phyloP scores from a whole-genome alignment of 2,113 vertebrate species.

The Salvator merianae region DNA sequence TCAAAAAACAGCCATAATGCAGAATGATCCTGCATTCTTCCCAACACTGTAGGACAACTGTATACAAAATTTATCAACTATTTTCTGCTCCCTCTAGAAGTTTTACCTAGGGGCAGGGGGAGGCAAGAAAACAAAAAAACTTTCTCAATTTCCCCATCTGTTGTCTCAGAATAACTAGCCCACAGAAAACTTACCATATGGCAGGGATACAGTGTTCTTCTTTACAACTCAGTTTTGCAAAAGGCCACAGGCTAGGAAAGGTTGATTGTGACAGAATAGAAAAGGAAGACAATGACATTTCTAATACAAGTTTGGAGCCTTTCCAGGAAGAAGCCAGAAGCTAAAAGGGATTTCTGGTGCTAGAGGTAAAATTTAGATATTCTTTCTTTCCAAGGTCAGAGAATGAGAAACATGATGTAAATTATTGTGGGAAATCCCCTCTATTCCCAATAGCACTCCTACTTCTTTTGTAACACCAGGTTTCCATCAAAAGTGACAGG shows the following conservation, averaged over 20 bases:
- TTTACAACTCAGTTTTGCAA: background rate
- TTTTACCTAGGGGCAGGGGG: background rate
- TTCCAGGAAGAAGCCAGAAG: background rate
- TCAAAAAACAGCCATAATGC: background rate
- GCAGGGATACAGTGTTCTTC: background rate
- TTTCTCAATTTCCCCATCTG: background rate
- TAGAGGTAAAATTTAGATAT: background rate
- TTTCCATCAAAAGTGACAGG: background rate
- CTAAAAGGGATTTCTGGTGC: background rate
- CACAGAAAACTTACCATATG: background rate
- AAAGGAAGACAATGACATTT: background rate
- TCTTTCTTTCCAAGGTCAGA: conserved; percentile 1
- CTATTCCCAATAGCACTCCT: background rate
- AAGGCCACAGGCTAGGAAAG: background rate
- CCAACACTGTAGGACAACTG: background rate
- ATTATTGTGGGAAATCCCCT: background rate
- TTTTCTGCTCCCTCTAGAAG: background rate
- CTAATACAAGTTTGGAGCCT: background rate
- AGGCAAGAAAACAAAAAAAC: no score
- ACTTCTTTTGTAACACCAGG: background rate
- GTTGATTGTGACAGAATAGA: background rate
- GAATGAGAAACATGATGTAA: background rate
- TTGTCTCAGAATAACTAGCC: background rate
- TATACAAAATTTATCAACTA: background rate
- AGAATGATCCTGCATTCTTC: background rate